Evolutionary conservation across 2,888 invertebrate species (phyloP).

Genomic region (Aleiodes leptofemur): DNA sequence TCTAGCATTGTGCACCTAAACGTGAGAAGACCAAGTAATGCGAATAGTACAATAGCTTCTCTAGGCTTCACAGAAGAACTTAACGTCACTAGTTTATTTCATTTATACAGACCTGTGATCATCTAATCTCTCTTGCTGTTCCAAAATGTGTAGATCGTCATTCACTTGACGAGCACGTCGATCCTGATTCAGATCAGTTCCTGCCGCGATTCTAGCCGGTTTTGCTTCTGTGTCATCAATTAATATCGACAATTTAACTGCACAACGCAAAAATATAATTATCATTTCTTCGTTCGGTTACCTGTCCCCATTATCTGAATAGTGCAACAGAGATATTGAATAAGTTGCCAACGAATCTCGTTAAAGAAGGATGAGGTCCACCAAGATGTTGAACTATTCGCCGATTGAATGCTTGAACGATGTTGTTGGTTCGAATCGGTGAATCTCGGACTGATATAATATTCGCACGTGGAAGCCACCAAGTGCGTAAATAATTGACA

Average conservation of each 20-base stretch:
- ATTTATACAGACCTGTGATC: background rate
- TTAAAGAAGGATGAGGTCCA: background rate
- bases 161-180: background rate
- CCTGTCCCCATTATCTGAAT: background rate
- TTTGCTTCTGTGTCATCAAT: background rate
- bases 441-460: slow-evolving; percentile 18
- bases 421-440: slow-evolving; percentile 27
- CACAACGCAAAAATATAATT: background rate
- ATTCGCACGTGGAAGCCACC: slow-evolving; percentile 15
- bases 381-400: slow-evolving; percentile 25
- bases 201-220: background rate
- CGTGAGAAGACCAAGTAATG: too few relatives aligned
- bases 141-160: background rate
- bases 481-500: slow-evolving; percentile 2
- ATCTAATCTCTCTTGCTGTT: background rate
- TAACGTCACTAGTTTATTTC: too few relatives aligned
- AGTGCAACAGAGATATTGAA: too few relatives aligned
- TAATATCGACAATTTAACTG: background rate
- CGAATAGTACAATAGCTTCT: too few relatives aligned
- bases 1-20: too few relatives aligned
- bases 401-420: slow-evolving; percentile 32
- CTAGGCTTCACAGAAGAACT: too few relatives aligned
- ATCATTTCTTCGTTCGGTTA: background rate
- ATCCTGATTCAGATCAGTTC: background rate
- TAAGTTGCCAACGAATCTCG: slow-evolving; percentile 16